These are phyloP conservation scores for Eufriesea mexicana DNA, from an alignment of 1,140 invertebrate genomes.

Conservation along the genomic window DNA sequence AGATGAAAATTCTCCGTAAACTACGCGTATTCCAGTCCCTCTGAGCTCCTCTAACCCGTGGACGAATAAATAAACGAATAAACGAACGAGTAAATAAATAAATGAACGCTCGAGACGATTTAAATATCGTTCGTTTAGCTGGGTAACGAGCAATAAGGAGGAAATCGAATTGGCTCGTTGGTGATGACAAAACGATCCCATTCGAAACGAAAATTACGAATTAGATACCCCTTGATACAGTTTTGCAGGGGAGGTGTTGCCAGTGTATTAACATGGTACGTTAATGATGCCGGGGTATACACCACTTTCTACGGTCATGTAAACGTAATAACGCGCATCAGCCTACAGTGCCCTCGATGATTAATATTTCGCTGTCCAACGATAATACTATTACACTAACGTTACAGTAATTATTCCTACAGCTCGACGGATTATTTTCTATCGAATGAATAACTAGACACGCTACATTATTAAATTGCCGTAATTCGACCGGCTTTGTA, in stretches of 20 bases:
- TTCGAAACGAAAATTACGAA: constrained; percentile 35
- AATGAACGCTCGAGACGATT: not conserved
- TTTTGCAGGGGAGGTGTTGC: constrained; percentile 49
- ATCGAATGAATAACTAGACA: constrained; percentile 54
- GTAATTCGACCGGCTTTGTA: constrained; percentile 29
- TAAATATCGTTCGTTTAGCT: not conserved
- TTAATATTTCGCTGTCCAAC: constrained; percentile 52
- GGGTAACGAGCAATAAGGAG: not conserved
- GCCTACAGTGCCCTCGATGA: constrained; percentile 46
- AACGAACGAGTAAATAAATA: too few species aligned
- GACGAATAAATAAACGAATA: too few species aligned
- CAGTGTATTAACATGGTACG: constrained; percentile 53
- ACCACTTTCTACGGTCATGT: constrained; percentile 54
- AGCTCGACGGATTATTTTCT: constrained; percentile 62
- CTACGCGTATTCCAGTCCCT: too few species aligned
- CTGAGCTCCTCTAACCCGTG: not conserved
- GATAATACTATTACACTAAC: constrained; percentile 63
- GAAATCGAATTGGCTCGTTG: constrained; percentile 5
- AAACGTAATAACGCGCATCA: constrained; percentile 56
- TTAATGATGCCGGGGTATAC: constrained; percentile 38
- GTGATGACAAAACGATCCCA: not conserved
- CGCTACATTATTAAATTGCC: constrained; percentile 51
- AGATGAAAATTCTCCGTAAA: too few species aligned
- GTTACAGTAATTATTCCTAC: constrained; percentile 64
- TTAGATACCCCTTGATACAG: constrained; percentile 23